Conservation (phyloP, 2,113 vertebrate species). For the Tupaia tana region DNA sequence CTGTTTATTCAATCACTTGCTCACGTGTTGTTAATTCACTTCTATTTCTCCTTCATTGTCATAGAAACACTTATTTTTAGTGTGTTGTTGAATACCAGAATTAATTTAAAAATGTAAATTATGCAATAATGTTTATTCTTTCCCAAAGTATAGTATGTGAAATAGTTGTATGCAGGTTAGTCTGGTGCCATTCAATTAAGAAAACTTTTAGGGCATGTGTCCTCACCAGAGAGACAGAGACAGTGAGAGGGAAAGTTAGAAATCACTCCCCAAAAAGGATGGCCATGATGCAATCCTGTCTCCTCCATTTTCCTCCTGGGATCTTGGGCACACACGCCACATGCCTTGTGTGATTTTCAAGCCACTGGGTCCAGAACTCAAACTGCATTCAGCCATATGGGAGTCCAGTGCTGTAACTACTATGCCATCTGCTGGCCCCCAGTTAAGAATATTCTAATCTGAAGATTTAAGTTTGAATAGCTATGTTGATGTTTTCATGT, state of each 20-base stretch:
- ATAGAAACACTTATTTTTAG: background rate
- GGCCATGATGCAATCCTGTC: too few species aligned
- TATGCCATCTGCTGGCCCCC: too few species aligned
- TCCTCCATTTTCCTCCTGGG: too few species aligned
- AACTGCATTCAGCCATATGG: too few species aligned
- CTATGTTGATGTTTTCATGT: background rate
- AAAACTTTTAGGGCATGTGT: too few species aligned
- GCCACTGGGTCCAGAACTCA: too few species aligned
- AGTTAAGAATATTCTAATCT: background rate
- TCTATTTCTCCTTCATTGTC: background rate
- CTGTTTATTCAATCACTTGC: background rate
- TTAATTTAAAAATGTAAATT: background rate
- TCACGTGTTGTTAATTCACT: background rate
- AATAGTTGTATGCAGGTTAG: background rate
- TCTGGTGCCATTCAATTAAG: background rate
- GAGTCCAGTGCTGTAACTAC: too few species aligned
- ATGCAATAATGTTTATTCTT: background rate
- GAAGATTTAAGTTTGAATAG: background rate
- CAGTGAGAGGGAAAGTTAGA: too few species aligned
- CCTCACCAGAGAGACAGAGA: too few species aligned
- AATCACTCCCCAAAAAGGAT: too few species aligned
- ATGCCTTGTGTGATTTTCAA: too few species aligned
- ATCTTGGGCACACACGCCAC: too few species aligned
- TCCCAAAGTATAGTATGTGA: background rate
- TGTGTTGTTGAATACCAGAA: background rate